These are phyloP conservation scores for Ligdia adustata DNA, from an alignment of 2,888 invertebrate genomes.

Conservation along the genomic window DNA sequence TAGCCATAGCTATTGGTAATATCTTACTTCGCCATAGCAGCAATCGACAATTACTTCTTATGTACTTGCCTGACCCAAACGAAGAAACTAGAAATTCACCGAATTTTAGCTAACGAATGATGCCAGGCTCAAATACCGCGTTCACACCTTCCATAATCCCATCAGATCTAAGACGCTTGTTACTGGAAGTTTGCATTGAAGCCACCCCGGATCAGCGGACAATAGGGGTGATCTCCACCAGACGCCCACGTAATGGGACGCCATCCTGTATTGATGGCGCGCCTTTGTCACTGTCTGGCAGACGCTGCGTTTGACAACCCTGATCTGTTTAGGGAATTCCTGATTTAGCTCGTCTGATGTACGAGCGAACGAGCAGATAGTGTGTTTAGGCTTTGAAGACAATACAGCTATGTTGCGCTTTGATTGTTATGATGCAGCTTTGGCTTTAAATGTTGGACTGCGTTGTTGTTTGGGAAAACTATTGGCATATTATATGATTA, in stretches of 20 bases:
- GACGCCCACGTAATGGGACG: constrained; percentile 55
- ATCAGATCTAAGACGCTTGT: constrained; percentile 64
- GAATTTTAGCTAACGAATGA: too few relatives aligned
- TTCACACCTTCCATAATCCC: constrained; percentile 36
- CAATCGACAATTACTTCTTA: too few relatives aligned
- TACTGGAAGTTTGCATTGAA: constrained; percentile 73
- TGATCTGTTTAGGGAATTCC: constrained; percentile 29
- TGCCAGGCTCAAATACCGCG: constrained; percentile 24
- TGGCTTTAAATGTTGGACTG: too few relatives aligned
- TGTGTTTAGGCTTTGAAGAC: neutral
- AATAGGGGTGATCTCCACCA: constrained; percentile 55
- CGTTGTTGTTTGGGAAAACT: too few relatives aligned
- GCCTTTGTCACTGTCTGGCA: constrained; percentile 36
- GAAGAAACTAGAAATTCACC: too few relatives aligned
- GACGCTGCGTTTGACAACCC: constrained; percentile 27
- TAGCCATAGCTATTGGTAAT: too few relatives aligned
- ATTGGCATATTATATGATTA: too few relatives aligned
- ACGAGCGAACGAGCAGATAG: neutral
- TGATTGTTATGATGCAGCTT: too few relatives aligned
- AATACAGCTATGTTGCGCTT: too few relatives aligned
- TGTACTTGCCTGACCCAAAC: too few relatives aligned
- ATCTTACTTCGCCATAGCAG: too few relatives aligned
- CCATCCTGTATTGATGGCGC: constrained; percentile 38
- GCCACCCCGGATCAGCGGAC: constrained; percentile 54
- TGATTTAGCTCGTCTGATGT: constrained; percentile 16